Evolutionary conservation across 2,888 invertebrate species (phyloP).

Genomic region (Cordilura impudica): DNA sequence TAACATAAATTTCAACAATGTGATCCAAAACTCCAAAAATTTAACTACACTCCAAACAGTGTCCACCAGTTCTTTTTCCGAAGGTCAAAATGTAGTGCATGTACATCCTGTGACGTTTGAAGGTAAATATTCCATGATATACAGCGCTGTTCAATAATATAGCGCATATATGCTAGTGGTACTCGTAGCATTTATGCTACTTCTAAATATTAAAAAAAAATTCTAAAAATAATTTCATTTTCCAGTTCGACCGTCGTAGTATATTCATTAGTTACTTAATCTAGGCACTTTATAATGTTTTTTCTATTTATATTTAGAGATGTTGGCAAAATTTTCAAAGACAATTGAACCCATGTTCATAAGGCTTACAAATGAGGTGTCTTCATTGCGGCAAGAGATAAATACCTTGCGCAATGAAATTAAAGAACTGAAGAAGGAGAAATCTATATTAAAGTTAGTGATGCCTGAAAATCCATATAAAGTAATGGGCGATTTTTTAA

Average conservation of each 20-base stretch:
- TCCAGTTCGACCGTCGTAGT: too few species aligned
- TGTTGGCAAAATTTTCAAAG: conserved; percentile 16
- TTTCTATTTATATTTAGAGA: conserved; percentile 26
- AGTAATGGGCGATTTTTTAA: conserved; percentile 20
- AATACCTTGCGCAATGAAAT: conserved; percentile 8
- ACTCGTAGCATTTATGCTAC: too few species aligned
- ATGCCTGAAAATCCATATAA: conserved; percentile 7
- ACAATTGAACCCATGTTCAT: conserved; percentile 45
- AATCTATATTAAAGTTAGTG: neutral
- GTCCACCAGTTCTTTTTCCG: conserved; percentile 1
- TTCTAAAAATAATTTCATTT: too few species aligned
- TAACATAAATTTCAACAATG: conserved; percentile 31
- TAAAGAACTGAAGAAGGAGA: conserved; percentile 1
- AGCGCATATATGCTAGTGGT: too few species aligned
- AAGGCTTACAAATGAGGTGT: conserved; percentile 39
- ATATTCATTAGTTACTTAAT: too few species aligned
- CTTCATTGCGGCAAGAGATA: conserved; percentile 28
- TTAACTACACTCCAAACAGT: conserved; percentile 31
- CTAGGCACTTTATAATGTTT: conserved; percentile 6
- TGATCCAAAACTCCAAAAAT: conserved; percentile 22
- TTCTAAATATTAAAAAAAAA: conserved; percentile 6
- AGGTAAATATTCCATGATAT: conserved; percentile 24
- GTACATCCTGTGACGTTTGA: conserved; percentile 21
- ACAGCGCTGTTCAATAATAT: too few species aligned
- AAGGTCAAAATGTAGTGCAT: conserved; percentile 28